Base-by-base conservation (phyloP, 1,140 invertebrate genomes). In the Cotesia chilonis region DNA sequence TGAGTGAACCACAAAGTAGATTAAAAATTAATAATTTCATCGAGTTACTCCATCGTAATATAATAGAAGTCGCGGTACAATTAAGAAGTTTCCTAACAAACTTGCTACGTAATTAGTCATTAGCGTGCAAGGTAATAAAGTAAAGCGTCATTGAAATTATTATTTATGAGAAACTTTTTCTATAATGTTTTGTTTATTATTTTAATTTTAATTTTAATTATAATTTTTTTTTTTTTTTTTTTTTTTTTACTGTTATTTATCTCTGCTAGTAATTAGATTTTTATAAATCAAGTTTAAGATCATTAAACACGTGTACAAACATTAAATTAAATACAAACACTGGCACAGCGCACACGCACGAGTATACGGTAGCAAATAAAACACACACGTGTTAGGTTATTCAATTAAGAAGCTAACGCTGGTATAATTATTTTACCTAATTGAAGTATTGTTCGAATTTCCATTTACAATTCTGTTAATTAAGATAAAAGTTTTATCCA, bases 371-470 rank as follows among this genome's bases (percentile, higher is more conserved):
- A 47, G 10, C 41, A 47, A 47, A 47, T 47, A 47, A 47, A 47
- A 47, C 41, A 47, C 41, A 47, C 41, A 47, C 41, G 41, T 47
- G 28, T 28, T 28, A 28, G 5, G 68, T 36, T 14, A 28, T 70
- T 60, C 37, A 70, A 60, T 70, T 60, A 61, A 70, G 60, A 10
- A 37, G 55, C 55, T 51, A 70, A 70, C 59, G 59, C 59, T 70
- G 12, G 57, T 51, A 38, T 70, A 70, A 70, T 70, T 70, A 70
- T 36, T 70, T 41, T 20, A 12, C 10, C 38, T 70, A 70, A 70
- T 70, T 70, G 68, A 70, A 37, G 36, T 60, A 70, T 70, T 70
- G 57, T 70, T 60, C 38, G 41, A 70, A 57, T 60, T 60, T 70
- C 36, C 14, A 70, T 60, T 70, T 61, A 51, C 59, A 38, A 51